phyloP scores from a whole-genome alignment of 37 sponge, comb jelly and placozoan species.

The Cliona cf. orientalis region DNA sequence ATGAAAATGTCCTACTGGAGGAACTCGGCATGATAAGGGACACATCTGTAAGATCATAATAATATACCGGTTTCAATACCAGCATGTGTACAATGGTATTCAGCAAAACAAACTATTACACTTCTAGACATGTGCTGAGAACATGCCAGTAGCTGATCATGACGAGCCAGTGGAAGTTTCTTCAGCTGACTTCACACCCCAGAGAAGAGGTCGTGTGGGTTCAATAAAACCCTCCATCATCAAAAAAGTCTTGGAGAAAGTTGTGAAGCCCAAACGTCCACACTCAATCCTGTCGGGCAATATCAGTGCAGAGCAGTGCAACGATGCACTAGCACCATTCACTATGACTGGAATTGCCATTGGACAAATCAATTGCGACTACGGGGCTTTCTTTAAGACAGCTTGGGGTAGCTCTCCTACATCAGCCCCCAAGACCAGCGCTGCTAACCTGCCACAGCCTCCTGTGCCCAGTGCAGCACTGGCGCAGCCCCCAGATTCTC shows the following conservation, averaged over 20 bases:
- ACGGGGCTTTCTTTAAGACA: constrained; percentile 60
- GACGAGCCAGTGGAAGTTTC: neutral
- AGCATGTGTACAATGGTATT: too few species aligned
- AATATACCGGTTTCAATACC: too few species aligned
- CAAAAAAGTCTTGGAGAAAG: constrained; percentile 10
- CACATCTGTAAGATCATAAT: too few species aligned
- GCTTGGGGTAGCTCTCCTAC: too few species aligned
- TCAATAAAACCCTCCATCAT: constrained; percentile 27
- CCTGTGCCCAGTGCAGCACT: too few species aligned
- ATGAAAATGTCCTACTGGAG: constrained; percentile 38
- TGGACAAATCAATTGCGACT: constrained; percentile 24
- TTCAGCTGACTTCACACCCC: too few species aligned
- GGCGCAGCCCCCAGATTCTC: too few species aligned
- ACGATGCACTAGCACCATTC: constrained; percentile 50
- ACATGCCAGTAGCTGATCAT: constrained; percentile 3
- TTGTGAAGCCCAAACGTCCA: constrained; percentile 12
- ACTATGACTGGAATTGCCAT: constrained; percentile 15
- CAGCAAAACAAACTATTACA: too few species aligned
- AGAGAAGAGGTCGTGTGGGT: too few species aligned
- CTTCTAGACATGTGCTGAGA: constrained; percentile 6
- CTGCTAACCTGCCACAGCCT: too few species aligned
- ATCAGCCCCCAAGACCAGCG: too few species aligned
- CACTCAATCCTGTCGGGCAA: constrained; percentile 40
- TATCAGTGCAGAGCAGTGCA: constrained; percentile 27
- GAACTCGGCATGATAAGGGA: constrained; percentile 17